Evolutionary conservation across 2,888 invertebrate genomes (phyloP).

Genomic region (Rotaria socialis): DNA sequence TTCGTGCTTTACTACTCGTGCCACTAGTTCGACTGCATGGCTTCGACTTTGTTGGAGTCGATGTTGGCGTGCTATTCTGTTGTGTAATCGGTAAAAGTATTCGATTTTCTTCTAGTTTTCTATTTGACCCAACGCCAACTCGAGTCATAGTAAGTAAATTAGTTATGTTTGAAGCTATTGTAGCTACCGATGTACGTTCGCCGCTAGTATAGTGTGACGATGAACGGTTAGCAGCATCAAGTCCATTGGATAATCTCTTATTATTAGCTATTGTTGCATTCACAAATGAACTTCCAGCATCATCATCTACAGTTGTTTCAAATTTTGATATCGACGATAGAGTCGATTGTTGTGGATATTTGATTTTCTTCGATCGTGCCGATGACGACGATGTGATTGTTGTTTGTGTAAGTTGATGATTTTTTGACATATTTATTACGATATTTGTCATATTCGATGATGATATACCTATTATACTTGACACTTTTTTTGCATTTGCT

Average conservation of each 20-base stretch:
- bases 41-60: not conserved
- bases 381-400: constrained; percentile 61
- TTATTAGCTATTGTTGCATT: not conserved
- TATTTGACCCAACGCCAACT: not conserved
- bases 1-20: constrained; percentile 72
- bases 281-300: not conserved
- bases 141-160: not conserved
- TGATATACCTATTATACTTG: not conserved
- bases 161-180: not conserved
- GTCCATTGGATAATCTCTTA: not conserved
- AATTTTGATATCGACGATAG: not conserved
- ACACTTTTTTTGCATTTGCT: constrained; percentile 26
- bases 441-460: not conserved
- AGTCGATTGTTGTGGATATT: not conserved
- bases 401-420: not conserved
- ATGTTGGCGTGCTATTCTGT: not conserved
- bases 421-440: not conserved
- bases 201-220: not conserved
- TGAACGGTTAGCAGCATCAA: not conserved
- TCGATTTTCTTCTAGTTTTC: not conserved
- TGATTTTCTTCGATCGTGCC: not conserved
- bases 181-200: not conserved
- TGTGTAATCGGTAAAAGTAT: not conserved
- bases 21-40: not conserved
- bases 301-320: constrained; percentile 11